Conservation (phyloP, 2,797 vertebrate genomes). For the Sebastes kiyomatsui region DNA sequence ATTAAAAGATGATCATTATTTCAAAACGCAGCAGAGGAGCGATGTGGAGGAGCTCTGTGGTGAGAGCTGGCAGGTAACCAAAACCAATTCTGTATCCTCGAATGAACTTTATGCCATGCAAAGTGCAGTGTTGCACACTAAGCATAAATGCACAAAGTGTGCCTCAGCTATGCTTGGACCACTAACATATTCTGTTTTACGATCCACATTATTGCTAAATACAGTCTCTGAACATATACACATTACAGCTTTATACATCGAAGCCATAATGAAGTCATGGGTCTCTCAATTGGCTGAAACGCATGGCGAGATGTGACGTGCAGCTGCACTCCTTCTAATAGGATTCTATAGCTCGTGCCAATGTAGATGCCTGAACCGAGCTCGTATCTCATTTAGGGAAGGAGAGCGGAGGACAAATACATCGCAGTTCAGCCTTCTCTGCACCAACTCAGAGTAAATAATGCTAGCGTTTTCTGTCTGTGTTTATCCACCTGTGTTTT, state of each 20-base stretch:
- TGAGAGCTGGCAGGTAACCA: constrained; percentile 48
- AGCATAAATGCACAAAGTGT: constrained; percentile 19
- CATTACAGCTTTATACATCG: constrained; percentile 46
- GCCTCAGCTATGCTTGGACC: not conserved
- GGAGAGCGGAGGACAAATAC: constrained; percentile 22
- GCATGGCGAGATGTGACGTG: constrained; percentile 96
- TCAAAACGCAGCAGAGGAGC: not conserved
- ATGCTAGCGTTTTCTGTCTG: constrained; percentile 5
- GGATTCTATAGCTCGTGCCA: constrained; percentile 80
- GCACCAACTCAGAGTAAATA: constrained; percentile 7
- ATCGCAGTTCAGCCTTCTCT: not conserved
- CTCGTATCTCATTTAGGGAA: constrained; percentile 65
- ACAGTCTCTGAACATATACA: constrained; percentile 16
- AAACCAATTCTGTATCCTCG: constrained; percentile 65
- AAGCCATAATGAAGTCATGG: constrained; percentile 54
- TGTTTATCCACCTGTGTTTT: constrained; percentile 34
- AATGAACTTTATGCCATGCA: constrained; percentile 65
- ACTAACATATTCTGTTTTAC: not conserved
- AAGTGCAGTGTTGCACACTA: constrained; percentile 23
- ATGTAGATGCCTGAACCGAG: constrained; percentile 71
- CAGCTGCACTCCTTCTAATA: constrained; percentile 84
- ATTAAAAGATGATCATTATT: constrained; percentile 4
- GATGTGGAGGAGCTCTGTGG: constrained; percentile 26
- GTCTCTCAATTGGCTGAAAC: constrained; percentile 87
- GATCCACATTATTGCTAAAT: not conserved